Base-by-base conservation (phyloP, 1,140 invertebrate species). In the Zaprionus ornatus region DNA sequence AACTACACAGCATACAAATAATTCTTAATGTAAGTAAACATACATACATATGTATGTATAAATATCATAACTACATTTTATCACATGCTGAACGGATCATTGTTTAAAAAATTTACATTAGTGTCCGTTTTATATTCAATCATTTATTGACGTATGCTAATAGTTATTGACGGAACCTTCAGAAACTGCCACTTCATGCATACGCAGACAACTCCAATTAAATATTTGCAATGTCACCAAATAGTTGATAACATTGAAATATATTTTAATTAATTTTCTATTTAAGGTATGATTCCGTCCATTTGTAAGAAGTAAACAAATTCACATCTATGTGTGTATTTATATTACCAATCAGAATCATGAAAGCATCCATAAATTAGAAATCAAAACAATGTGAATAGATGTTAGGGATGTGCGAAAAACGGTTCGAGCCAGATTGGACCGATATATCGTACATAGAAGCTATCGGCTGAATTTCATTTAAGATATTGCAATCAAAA, bases 281-380 rank as follows among this genome's bases (percentile, higher is more conserved):
- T 15, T 45, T 32, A 32, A 32, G n/a, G 15, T 9, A 3, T 42
- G 15, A 45, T 1, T 4, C 4, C 12, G 3, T 9, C 40, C 17
- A 45, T 45, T 50, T 9, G 10, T 10, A 50, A 50, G 4, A 50
- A 21, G 45, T 50, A 50, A 50, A 21, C 45, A 50, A 50, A 45
- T 45, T 3, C 45, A 13, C 12, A 23, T 7, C 7, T 48, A 48
- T 21, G 45, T 50, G 3, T 23, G 19, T 50, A 21, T 50, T 19
- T 19, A 9, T n/a, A 19, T 23, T 50, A 21, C 19, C 19, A 50
- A 50, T 50, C 45, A 50, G 45, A 50, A 17, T 45, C 40, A 45
- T 17, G 12, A 50, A 50, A 50, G 40, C n/a, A 50, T 50, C 45
- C 45, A 50, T 50, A 50, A 50, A 50, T 50, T 50, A 23, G 12